Conservation (phyloP, 1,140 invertebrate species). For the Aphis craccivora region DNA sequence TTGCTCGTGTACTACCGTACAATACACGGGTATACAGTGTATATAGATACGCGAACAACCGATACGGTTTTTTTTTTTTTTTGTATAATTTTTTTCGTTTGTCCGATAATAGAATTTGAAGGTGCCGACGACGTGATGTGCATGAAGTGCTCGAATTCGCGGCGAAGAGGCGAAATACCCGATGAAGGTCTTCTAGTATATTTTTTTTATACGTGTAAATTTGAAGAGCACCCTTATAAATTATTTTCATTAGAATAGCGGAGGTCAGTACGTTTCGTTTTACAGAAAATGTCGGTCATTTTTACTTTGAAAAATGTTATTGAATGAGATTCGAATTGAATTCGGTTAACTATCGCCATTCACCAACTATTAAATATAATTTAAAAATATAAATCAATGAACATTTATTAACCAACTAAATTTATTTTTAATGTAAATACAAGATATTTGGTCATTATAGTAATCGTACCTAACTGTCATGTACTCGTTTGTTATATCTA, state of each 20-base stretch:
- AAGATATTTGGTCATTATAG: not conserved
- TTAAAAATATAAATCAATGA: too few relatives aligned
- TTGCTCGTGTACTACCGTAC: not conserved
- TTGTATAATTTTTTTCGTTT: not conserved
- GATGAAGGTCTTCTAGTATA: not conserved
- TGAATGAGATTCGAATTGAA: too few relatives aligned
- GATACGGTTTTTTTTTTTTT: not conserved
- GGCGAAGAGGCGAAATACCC: fast-evolving
- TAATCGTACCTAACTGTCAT: not conserved
- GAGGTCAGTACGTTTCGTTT: not conserved
- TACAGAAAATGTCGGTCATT: too few relatives aligned
- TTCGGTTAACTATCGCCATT: too few relatives aligned
- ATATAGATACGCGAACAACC: not conserved
- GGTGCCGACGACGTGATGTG: too few relatives aligned
- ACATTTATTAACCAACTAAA: not conserved
- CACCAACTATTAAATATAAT: too few relatives aligned
- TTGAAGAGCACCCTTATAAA: not conserved
- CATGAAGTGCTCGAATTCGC: not conserved
- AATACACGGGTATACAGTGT: too few relatives aligned
- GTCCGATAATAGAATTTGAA: not conserved
- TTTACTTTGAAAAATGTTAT: too few relatives aligned
- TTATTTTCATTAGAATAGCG: not conserved
- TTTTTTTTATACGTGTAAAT: not conserved
- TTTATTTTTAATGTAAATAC: not conserved
- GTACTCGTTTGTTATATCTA: not conserved